Evolutionary conservation across 2,113 vertebrate genomes (phyloP), one percentile per base, ranked within the genome.

Genomic region (Bucco capensis): DNA sequence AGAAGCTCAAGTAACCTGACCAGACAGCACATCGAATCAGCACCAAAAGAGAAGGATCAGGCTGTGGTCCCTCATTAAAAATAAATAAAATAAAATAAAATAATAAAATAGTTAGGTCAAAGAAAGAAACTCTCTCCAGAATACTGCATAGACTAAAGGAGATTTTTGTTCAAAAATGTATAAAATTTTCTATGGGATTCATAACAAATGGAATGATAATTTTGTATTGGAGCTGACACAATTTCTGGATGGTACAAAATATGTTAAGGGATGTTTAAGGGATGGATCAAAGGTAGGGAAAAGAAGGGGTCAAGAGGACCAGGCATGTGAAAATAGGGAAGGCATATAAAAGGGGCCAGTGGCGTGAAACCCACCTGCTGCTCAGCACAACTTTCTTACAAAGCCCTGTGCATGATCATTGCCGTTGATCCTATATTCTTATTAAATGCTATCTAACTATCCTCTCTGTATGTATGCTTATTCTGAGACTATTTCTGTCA

Each of bases 311-410:
- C 27, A 15, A 44, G 50, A 70, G 21, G 31, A 62, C 12, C 38
- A 78, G 40, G 19, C 14, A 56, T 14, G 23, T 4, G 16, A 73
- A 65, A 60, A 50, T 14, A 12, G 40, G 74, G 19, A 25, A 81
- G 31, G 9, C 2, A 1, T 50, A 5, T 18, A 33, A 33, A 46
- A 64, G 10, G 3, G 19, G 1, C 3, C 23, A 37, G 35, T n/a
- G 18, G 8, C 31, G 5, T 14, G 6, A 12, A 14, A 62, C 11
- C 9, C 19, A 8, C 8, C 7, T 62, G 30, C 18, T 51, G 33
- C 35, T 49, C 33, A 53, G 42, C 11, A 49, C 53, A 11, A 3
- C 46, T 50, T 2, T 61, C n/a, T 75, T 10, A 3, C 73, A 49
- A 53, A 62, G 27, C 9, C 22, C 38, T 54, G 7, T 21, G 19